phyloP scores from a whole-genome alignment of 1,140 invertebrate genomes.

The Rhopalosiphum maidis region DNA sequence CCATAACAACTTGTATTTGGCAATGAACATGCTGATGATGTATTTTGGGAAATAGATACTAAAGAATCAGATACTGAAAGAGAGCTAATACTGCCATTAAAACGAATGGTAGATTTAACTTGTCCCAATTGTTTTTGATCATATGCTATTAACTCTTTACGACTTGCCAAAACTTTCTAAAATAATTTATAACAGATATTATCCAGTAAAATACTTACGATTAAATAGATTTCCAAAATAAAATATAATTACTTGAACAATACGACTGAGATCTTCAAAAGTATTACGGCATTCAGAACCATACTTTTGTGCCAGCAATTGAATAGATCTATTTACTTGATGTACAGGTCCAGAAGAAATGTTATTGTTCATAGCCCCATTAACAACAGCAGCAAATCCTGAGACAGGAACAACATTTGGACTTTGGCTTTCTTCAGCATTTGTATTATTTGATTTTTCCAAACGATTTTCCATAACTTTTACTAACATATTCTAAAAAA shows the following conservation, averaged over 20 bases:
- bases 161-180: conserved; percentile 85
- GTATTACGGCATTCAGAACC: conserved; percentile 92
- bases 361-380: conserved; percentile 61
- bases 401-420: conserved; percentile 66
- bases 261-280: conserved; percentile 95
- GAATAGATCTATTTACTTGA: conserved; percentile 81
- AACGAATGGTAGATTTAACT: conserved; percentile 50
- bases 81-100: conserved; percentile 38
- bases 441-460: conserved; percentile 63
- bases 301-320: conserved; percentile 89
- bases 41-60: conserved; percentile 28
- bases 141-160: conserved; percentile 89
- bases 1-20: conserved; percentile 75
- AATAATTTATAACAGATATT: conserved; percentile 28
- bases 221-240: not conserved
- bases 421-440: conserved; percentile 26
- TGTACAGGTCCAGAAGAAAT: conserved; percentile 59
- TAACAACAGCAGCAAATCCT: conserved; percentile 62
- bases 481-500: conserved; percentile 70
- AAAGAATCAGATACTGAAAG: conserved; percentile 47
- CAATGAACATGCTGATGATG: conserved; percentile 21
- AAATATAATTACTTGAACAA: conserved; percentile 70
- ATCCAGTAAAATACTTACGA: not conserved
- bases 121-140: conserved; percentile 80
- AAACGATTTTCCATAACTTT: conserved; percentile 79